Conservation (phyloP, 2,113 vertebrate genomes). For the Physeter macrocephalus region DNA sequence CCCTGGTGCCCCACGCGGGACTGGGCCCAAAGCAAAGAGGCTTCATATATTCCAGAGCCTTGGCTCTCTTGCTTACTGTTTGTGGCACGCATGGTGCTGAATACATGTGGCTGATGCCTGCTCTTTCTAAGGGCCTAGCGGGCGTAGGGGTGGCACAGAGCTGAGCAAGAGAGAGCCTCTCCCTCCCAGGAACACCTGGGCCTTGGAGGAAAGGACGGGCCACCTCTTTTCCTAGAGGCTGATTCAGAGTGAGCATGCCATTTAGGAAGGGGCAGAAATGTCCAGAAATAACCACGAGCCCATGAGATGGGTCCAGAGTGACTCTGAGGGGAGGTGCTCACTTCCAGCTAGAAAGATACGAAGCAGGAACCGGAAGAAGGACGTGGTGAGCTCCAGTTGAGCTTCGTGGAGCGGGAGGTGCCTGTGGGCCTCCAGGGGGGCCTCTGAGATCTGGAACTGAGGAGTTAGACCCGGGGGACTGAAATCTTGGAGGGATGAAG, state of each 20-base stretch:
- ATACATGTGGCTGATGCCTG: not conserved
- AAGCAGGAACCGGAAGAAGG: not conserved
- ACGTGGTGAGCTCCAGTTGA: not conserved
- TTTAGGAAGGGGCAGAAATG: not conserved
- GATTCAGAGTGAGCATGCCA: not conserved
- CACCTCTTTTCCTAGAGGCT: not conserved
- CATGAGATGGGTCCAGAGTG: not conserved
- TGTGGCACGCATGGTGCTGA: rapidly evolving
- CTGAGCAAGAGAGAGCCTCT: not conserved
- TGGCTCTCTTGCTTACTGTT: rapidly evolving
- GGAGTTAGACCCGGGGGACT: not conserved
- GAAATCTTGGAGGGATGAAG: not conserved
- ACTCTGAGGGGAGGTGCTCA: not conserved
- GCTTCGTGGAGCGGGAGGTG: not conserved
- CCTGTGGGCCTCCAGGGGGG: not conserved
- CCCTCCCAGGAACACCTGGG: not conserved
- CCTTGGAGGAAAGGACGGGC: not conserved
- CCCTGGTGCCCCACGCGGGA: not conserved
- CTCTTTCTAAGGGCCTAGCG: not conserved
- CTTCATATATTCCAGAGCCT: not conserved
- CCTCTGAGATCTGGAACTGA: rapidly evolving
- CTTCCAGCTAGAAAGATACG: not conserved
- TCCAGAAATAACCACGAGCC: not conserved
- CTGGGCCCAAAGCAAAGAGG: not conserved
- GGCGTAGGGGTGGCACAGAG: not conserved